Evolutionary conservation across 37 sponge, comb jelly and placozoan species (phyloP), one percentile per base, ranked within the genome.

Genomic region (Ephydatia muelleri): DNA sequence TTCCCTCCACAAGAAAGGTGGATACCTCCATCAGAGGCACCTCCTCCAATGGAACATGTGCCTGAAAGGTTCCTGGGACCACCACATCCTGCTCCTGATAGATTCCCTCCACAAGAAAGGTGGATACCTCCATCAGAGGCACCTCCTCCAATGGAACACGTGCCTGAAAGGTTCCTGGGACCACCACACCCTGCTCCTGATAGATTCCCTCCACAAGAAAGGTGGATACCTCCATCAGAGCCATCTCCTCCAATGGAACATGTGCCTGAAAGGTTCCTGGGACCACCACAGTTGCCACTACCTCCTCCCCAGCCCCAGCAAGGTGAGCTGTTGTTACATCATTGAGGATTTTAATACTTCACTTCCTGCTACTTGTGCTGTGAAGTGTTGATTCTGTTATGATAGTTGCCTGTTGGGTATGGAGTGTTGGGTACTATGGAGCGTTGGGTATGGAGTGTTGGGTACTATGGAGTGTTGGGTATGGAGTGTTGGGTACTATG

Each of bases 121-220:
- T 22, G 48, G 13, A 14, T 37, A 0, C 48, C 65, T 57, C 49
- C 49, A n/a, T n/a, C n/a, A 49, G 47, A 57, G 49, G 23, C 0
- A 65, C 0, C 1, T 37, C 38, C 38, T 36, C 48, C 77, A 38
- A n/a, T n/a, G n/a, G n/a, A n/a, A n/a, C n/a, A n/a, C n/a, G n/a
- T n/a, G n/a, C 32, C 77, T 37, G 40, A 28, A 76, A 76, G 77
- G 32, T 38, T 39, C 22, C 77, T 36, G 14, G n/a, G 73, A 72
- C 73, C 13, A 13, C 73, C 73, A 11, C 33, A 14, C 6, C 25
- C 81, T 32, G 25, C 34, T 27, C 32, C 3, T 23, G 67, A 14
- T 29, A 43, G 16, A 64, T 30, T n/a, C 21, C 78, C 79, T 6
- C 65, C 79, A 47, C 12, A 49, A 36, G n/a, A 38, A 3, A 38